Conservation (phyloP, 1,140 invertebrate genomes). For the Ooceraea biroi region DNA sequence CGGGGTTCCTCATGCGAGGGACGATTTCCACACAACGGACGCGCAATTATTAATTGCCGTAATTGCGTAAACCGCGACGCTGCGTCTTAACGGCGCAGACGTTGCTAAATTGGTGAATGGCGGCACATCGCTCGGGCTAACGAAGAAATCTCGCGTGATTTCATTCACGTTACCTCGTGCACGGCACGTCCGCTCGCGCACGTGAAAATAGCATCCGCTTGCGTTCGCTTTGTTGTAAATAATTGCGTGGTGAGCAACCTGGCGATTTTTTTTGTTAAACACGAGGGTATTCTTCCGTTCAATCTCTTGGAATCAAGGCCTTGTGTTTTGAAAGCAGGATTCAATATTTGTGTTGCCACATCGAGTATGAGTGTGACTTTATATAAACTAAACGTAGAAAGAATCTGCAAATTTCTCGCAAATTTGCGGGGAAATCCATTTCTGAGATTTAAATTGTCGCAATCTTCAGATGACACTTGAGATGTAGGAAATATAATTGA, state of each 20-base stretch:
- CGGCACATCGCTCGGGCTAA: slow-evolving; percentile 36
- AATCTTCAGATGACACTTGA: too few relatives aligned
- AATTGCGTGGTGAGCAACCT: slow-evolving; percentile 23
- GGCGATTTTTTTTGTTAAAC: slow-evolving; percentile 27
- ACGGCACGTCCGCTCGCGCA: slow-evolving; percentile 33
- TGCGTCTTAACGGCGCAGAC: slow-evolving; percentile 45
- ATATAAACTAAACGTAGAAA: background rate
- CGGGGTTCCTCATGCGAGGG: slow-evolving; percentile 19
- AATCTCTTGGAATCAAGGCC: background rate
- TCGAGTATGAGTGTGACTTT: too few relatives aligned
- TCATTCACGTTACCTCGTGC: slow-evolving; percentile 58
- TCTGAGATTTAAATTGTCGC: slow-evolving; percentile 1
- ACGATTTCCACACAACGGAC: slow-evolving; percentile 65
- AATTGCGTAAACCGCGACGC: slow-evolving; percentile 58
- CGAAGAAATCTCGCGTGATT: slow-evolving; percentile 66
- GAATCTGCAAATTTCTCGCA: background rate
- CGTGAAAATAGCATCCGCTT: slow-evolving; percentile 57
- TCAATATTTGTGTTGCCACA: background rate
- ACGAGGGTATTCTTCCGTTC: background rate
- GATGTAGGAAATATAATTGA: too few relatives aligned
- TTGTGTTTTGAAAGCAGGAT: background rate
- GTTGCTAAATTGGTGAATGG: slow-evolving; percentile 70
- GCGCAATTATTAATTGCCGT: slow-evolving; percentile 71
- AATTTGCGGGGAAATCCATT: background rate
- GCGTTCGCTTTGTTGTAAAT: slow-evolving; percentile 49